These are phyloP conservation scores for Dunckerocampus dactyliophorus DNA, from an alignment of 2,113 vertebrate genomes.

Conservation along the genomic window DNA sequence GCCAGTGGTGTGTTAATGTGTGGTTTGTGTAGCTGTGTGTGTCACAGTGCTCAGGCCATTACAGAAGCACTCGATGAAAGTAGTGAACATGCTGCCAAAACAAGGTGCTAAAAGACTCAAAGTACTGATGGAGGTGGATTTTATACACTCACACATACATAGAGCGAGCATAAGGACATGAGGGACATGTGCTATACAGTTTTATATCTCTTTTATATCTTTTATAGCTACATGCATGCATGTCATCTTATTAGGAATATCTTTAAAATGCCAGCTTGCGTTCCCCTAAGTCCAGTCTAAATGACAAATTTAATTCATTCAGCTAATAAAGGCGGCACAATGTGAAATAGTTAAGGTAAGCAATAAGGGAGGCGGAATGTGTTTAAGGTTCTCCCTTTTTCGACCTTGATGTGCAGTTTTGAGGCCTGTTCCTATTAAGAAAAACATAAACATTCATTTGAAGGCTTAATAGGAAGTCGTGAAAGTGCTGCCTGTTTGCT, in stretches of 20 bases:
- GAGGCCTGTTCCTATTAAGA: conserved; percentile 39
- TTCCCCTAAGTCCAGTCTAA: conserved; percentile 18
- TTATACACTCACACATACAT: conserved; percentile 1
- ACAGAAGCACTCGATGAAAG: conserved; percentile 47
- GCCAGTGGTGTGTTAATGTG: neutral
- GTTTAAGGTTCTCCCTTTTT: conserved; percentile 30
- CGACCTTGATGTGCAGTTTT: conserved; percentile 33
- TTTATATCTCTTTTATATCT: conserved; percentile 37
- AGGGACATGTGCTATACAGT: conserved; percentile 48
- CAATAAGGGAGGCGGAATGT: conserved; percentile 8
- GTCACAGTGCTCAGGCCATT: conserved; percentile 39
- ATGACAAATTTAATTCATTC: conserved; percentile 39
- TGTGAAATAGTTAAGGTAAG: conserved; percentile 30
- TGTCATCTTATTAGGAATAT: conserved; percentile 25
- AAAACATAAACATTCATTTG: conserved; percentile 62
- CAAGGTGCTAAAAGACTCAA: conserved; percentile 67
- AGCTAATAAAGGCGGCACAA: conserved; percentile 40
- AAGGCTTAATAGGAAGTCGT: conserved; percentile 54
- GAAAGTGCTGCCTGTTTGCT: conserved; percentile 37
- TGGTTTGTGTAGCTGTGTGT: conserved; percentile 5
- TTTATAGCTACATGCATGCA: neutral
- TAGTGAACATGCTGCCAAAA: conserved; percentile 62
- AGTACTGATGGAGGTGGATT: conserved; percentile 46
- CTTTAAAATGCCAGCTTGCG: conserved; percentile 24
- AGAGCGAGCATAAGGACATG: conserved; percentile 40